A percentile compares a stretch with the other conserved stretches of the same genome.
Evolutionary conservation across 2,113 vertebrate species (phyloP).

Genomic region (Dicerorhinus sumatrensis): DNA sequence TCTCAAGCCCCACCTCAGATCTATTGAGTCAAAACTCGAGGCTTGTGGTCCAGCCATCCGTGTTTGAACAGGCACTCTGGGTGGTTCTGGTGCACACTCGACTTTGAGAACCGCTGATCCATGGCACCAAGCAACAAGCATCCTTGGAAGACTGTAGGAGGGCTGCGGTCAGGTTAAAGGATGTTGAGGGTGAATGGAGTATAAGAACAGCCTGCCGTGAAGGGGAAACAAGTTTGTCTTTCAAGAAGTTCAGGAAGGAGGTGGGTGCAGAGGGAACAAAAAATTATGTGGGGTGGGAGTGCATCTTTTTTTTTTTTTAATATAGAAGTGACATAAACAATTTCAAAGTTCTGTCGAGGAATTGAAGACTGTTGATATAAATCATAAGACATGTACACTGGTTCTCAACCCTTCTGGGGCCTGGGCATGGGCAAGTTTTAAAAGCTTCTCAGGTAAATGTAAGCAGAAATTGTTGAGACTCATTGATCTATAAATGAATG

Average conservation of each 20-base stretch:
- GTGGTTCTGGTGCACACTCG: background rate
- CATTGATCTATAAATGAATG: background rate
- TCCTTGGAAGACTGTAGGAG: background rate
- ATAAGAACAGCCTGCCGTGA: background rate
- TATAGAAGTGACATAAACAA: background rate
- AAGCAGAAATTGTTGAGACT: background rate
- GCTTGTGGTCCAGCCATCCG: background rate
- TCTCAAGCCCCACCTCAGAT: background rate
- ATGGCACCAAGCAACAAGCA: background rate
- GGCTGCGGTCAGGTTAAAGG: background rate
- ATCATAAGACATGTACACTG: background rate
- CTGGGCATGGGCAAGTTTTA: background rate
- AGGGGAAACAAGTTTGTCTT: background rate
- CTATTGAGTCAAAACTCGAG: background rate
- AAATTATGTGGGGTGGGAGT: background rate
- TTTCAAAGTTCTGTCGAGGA: background rate
- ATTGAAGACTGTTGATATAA: background rate
- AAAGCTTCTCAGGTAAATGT: background rate
- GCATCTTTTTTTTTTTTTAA: background rate
- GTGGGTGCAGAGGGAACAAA: background rate
- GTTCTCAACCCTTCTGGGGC: background rate
- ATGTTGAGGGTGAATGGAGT: background rate
- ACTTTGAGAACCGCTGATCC: too few relatives aligned
- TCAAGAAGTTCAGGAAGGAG: background rate
- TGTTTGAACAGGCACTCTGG: background rate